A percentile compares a stretch with the other conserved stretches of the same genome.
These are phyloP conservation scores for Bruchidius siliquastri DNA, from an alignment of 2,888 invertebrate genomes.

Conservation along the genomic window DNA sequence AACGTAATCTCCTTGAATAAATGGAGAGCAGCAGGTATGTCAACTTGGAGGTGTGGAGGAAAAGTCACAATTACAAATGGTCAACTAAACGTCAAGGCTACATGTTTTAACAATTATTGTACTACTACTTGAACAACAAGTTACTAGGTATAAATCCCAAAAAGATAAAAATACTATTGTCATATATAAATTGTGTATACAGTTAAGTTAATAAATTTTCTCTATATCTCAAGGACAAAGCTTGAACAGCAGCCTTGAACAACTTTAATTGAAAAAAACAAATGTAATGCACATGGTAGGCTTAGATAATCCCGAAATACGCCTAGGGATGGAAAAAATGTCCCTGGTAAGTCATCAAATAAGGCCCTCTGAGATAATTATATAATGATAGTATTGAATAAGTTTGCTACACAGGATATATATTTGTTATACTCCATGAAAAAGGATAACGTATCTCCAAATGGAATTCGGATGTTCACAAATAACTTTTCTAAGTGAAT, in stretches of 20 bases:
- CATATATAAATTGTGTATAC: conserved; percentile 37
- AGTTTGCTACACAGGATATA: background rate
- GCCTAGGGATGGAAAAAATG: background rate
- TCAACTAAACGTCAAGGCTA: conserved; percentile 30
- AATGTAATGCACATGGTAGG: background rate
- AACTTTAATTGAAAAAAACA: background rate
- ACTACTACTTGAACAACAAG: conserved; percentile 42
- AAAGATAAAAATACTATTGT: conserved; percentile 48
- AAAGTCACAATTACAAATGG: conserved; percentile 9
- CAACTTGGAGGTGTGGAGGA: background rate
- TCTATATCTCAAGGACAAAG: conserved; percentile 32
- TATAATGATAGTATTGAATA: no score
- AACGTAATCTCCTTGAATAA: no score
- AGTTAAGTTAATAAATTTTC: conserved; percentile 20
- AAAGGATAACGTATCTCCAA: no score
- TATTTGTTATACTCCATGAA: background rate
- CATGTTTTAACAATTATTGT: conserved; percentile 39
- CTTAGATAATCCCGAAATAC: background rate
- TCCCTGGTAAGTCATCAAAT: background rate
- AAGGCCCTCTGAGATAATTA: no score
- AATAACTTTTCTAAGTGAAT: no score
- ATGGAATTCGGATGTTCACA: no score
- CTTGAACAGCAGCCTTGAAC: conserved; percentile 9
- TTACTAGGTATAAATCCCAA: conserved; percentile 37
- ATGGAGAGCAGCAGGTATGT: no score